Evolutionary conservation across 2,113 vertebrate genomes (phyloP), one percentile per base, ranked within the genome.

Genomic region (Dicerorhinus sumatrensis): DNA sequence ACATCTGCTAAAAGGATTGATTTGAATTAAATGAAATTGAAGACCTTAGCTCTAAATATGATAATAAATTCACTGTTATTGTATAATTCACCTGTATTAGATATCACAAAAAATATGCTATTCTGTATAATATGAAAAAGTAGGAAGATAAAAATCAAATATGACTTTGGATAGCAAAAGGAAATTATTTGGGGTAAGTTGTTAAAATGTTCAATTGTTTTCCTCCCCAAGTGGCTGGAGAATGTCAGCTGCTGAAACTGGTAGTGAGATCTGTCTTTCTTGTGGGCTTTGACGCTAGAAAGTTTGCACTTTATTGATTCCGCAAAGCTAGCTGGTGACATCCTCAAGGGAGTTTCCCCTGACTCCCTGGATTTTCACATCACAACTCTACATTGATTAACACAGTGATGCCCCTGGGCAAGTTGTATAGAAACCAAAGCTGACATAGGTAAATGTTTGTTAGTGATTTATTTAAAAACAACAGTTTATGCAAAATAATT

Each of bases 21-120:
- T 92, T 82, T 94, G 73, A 92, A 92, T 96, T n/a, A 72, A 76
- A n/a, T 76, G 84, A 91, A 79, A 73, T 77, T 6, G 14, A 91
- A 96, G 39, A n/a, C 31, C 1, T 48, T 5, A 54, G 33, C 31
- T 87, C 11, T 95, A 56, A 62, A 20, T 82, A 63, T 54, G 80
- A 76, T 75, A 75, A 62, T 69, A 89, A 84, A 84, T 86, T 92
- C 23, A 69, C 0, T 54, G 56, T 96, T 88, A 65, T 3, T 88
- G 5, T 86, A 8, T 94, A 73, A 86, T 80, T 81, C 46, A 82
- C 77, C 23, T 42, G 5, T 72, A 70, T 62, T 92, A 89, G n/a
- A 62, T 72, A 77, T 31, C 46, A 88, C 33, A 33, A 84, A 56
- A 23, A 87, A 14, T 92, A 42, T 91, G 23, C 17, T 88, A 20